Evolutionary conservation across 2,888 invertebrate species (phyloP).

Genomic region (Adelognathus sp.): DNA sequence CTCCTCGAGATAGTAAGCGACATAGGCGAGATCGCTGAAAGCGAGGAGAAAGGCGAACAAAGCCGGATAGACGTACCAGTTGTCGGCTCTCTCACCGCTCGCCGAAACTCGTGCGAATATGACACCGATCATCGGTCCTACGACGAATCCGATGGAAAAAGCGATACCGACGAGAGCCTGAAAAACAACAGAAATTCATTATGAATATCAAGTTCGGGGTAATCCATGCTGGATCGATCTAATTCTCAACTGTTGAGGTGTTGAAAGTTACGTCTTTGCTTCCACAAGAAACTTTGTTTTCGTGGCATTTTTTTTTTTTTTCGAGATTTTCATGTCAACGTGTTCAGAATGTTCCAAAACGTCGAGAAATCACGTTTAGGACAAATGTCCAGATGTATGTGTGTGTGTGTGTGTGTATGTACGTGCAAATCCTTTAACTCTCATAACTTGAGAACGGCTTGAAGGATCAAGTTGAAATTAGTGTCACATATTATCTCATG

Average conservation of each 20-base stretch:
- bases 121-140: constrained; percentile 97
- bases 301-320: too few species aligned
- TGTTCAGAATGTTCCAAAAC: too few species aligned
- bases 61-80: constrained; percentile 93
- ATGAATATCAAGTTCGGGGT: not conserved
- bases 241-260: not conserved
- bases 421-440: too few species aligned
- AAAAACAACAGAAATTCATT: constrained; percentile 69
- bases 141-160: constrained; percentile 98
- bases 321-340: too few species aligned
- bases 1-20: constrained; percentile 90
- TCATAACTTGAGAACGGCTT: too few species aligned
- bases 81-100: constrained; percentile 84
- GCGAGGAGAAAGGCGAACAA: constrained; percentile 89
- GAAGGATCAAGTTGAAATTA: too few species aligned
- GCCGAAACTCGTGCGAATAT: constrained; percentile 86
- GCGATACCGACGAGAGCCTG: constrained; percentile 98
- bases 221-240: not conserved
- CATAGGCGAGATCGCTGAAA: constrained; percentile 89
- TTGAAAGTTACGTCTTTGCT: too few species aligned
- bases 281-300: too few species aligned
- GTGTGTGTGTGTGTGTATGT: too few species aligned
- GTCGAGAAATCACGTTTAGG: too few species aligned
- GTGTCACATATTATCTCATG: too few species aligned
- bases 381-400: too few species aligned